phyloP scores from a whole-genome alignment of 2,797 vertebrate species.

The Pseudocheirus occidentalis region DNA sequence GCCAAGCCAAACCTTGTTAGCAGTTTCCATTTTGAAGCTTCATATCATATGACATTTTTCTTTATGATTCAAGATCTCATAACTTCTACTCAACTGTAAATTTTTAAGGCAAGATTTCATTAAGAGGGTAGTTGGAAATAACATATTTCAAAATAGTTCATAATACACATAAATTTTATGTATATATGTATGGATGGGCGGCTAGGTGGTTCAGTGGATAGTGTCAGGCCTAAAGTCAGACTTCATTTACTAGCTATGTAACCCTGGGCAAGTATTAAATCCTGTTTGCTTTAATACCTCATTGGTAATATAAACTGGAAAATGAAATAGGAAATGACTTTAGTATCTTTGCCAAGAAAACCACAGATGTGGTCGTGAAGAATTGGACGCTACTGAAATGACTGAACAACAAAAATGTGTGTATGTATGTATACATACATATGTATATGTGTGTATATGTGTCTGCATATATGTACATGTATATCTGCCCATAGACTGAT shows the following conservation, averaged over 20 bases:
- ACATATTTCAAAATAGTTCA: conserved; percentile 72
- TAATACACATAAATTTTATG: not conserved
- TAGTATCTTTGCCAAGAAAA: not conserved
- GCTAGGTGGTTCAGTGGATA: not conserved
- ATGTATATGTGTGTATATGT: not conserved
- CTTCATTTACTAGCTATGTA: not conserved
- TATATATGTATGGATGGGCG: not conserved
- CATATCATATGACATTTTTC: conserved; percentile 57
- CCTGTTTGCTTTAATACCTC: not conserved
- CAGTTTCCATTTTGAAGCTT: conserved; percentile 60
- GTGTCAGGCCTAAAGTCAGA: not conserved
- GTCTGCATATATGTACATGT: conserved; percentile 72
- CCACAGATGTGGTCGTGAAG: not conserved
- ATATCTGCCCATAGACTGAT: conserved; percentile 69
- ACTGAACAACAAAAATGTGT: not conserved
- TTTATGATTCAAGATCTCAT: conserved; percentile 68
- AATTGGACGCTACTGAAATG: not conserved
- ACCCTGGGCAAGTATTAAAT: not conserved
- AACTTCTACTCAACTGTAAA: conserved; percentile 62
- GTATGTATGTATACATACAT: no score
- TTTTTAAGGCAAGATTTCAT: conserved; percentile 71
- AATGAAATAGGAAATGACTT: not conserved
- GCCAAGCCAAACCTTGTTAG: not conserved
- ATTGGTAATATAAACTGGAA: not conserved
- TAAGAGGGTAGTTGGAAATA: conserved; percentile 62